Evolutionary conservation across 2,888 invertebrate species (phyloP).

Genomic region (Philhelius pedissequus): DNA sequence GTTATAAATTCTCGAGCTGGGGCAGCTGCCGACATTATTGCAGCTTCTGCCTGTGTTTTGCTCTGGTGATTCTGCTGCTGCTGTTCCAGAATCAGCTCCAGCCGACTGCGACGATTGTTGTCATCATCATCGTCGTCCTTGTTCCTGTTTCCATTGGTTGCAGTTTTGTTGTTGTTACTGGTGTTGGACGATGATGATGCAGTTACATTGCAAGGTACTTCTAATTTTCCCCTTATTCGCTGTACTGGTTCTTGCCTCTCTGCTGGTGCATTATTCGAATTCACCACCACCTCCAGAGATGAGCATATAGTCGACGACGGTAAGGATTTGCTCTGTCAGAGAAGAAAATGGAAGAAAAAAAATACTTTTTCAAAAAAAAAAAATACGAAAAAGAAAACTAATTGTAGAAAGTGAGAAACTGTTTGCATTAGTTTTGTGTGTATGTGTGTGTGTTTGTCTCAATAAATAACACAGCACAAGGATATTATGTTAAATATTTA

Average conservation of each 20-base stretch:
- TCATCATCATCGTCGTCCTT: slow-evolving; percentile 45
- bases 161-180: slow-evolving; percentile 5
- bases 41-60: slow-evolving; percentile 63
- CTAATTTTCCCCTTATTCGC: slow-evolving; percentile 58
- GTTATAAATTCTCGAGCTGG: slow-evolving; percentile 58
- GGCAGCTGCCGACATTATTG: slow-evolving; percentile 30
- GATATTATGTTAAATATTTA: slow-evolving; percentile 67
- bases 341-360: slow-evolving; percentile 1
- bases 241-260: slow-evolving; percentile 31
- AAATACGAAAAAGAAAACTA: background rate
- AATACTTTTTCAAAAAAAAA: background rate
- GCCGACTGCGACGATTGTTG: slow-evolving; percentile 24
- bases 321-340: slow-evolving; percentile 51
- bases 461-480: slow-evolving; percentile 59
- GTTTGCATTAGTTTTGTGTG: background rate
- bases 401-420: slow-evolving; percentile 13
- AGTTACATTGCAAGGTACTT: slow-evolving; percentile 50
- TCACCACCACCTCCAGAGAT: background rate
- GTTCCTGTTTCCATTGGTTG: slow-evolving; percentile 53
- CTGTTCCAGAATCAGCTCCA: background rate
- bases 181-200: slow-evolving; percentile 52
- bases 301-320: slow-evolving; percentile 42
- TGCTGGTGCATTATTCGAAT: slow-evolving; percentile 33
- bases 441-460: background rate
- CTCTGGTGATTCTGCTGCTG: slow-evolving; percentile 9